Base-by-base conservation (phyloP, 2,888 invertebrate genomes). In the Melanophora roralis region DNA sequence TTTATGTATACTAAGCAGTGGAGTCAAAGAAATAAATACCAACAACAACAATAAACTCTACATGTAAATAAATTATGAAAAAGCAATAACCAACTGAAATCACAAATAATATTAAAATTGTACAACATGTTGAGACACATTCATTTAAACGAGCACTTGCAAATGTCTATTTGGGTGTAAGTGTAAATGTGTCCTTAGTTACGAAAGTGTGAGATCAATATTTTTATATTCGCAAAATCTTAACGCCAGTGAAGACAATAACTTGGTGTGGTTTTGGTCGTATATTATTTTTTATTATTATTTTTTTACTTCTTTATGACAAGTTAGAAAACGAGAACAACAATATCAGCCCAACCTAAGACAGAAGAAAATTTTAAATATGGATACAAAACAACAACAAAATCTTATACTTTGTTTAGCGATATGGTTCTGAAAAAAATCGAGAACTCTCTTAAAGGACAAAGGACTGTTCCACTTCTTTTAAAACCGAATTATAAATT, bases 301-400 rank as follows among this genome's bases (percentile, higher is more conserved):
- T n/a, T n/a, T 64, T 53, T 40, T 59, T 43, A 23, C 34, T 34
- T 68, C 43, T 68, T 73, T 73, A 73, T 57, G 64, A 49, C 55
- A 64, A 64, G 47, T 73, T 64, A 73, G 64, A 73, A 73, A n/a
- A n/a, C n/a, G n/a, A n/a, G n/a, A 73, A 73, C 73, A 73, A 73
- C 64, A 73, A 73, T 14, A 73, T 64, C 73, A 64, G 64, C 73
- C 64, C 73, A 57, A 55, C 34, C 36, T 12, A 34, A 19, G 12
- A 34, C 32, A 1, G 53, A 3, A 27, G 27, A 21, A 8, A 21
- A 7, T 4, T 21, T 12, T 7, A 3, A 21, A 14, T 14, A 59
- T 59, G 40, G 19, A 45, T 47, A 49, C n/a, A 36, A 1, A 6
- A 43, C 11, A 32, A 23, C n/a, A 14, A 27, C 14, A 27, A 40